phyloP scores from a whole-genome alignment of 2,888 invertebrate species.

The Orthosia gothica region DNA sequence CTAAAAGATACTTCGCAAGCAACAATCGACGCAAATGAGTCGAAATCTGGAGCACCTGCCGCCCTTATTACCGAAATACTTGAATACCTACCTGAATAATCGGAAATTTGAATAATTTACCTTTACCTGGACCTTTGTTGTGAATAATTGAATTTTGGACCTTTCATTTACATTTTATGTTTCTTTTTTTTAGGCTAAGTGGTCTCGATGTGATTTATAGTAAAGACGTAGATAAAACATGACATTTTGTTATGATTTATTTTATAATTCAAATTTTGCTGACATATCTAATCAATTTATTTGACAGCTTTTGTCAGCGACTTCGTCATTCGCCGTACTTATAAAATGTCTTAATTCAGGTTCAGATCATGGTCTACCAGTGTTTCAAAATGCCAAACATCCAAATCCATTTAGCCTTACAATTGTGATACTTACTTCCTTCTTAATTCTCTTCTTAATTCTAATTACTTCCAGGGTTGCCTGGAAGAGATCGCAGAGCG shows the following conservation, averaged over 20 bases:
- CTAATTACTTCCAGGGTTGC: too few species aligned
- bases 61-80: conserved; percentile 36
- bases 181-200: conserved; percentile 18
- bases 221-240: background rate
- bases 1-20: conserved; percentile 34
- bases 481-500: too few species aligned
- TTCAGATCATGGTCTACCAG: too few species aligned
- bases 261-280: background rate
- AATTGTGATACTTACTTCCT: too few species aligned
- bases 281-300: background rate
- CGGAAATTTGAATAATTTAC: conserved; percentile 58
- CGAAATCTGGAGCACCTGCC: conserved; percentile 36
- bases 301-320: too few species aligned
- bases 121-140: conserved; percentile 43
- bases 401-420: too few species aligned
- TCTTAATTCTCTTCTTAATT: too few species aligned
- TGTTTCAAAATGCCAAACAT: too few species aligned
- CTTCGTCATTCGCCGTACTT: too few species aligned
- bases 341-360: too few species aligned
- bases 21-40: conserved; percentile 47
- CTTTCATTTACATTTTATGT: conserved; percentile 43
- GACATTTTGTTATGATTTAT: background rate
- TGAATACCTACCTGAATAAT: conserved; percentile 42
- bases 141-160: conserved; percentile 56
- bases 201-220: conserved; percentile 33